Conservation (phyloP, 1,140 invertebrate genomes). For the Rhagoletis zephyria region DNA sequence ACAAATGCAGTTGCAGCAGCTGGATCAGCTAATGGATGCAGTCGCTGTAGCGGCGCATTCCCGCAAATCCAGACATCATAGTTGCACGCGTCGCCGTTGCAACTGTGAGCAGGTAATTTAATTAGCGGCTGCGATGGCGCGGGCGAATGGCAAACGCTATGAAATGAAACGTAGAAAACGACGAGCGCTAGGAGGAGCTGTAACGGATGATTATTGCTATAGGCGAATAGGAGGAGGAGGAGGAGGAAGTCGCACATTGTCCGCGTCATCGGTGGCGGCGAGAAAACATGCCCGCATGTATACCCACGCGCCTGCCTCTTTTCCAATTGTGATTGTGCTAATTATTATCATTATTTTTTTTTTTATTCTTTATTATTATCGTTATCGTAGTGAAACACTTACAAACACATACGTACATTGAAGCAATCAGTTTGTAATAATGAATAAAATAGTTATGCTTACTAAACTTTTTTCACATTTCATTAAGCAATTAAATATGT, state of each 20-base stretch:
- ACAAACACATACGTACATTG: slow-evolving; percentile 12
- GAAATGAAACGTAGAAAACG: background rate
- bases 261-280: slow-evolving; percentile 5
- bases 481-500: slow-evolving; percentile 36
- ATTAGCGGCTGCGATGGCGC: slow-evolving; percentile 39
- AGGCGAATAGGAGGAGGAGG: background rate
- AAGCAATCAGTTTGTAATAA: slow-evolving; percentile 12
- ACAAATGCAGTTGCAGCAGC: slow-evolving; percentile 53
- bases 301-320: slow-evolving; percentile 58
- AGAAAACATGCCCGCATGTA: slow-evolving; percentile 23
- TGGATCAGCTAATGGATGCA: slow-evolving; percentile 56
- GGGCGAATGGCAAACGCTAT: background rate
- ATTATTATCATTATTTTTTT: slow-evolving; percentile 61
- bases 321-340: slow-evolving; percentile 62
- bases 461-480: slow-evolving; percentile 34
- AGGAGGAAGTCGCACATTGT: background rate
- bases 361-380: slow-evolving; percentile 69
- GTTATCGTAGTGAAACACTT: slow-evolving; percentile 60
- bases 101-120: slow-evolving; percentile 53
- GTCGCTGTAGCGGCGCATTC: slow-evolving; percentile 54
- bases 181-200: background rate
- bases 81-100: slow-evolving; percentile 24
- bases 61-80: slow-evolving; percentile 56
- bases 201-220: background rate
- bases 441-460: background rate